Percentiles rank a stretch among this genome's conserved stretches.
Conservation (phyloP, 2,113 vertebrate genomes). For the Neomonachus schauinslandi region DNA sequence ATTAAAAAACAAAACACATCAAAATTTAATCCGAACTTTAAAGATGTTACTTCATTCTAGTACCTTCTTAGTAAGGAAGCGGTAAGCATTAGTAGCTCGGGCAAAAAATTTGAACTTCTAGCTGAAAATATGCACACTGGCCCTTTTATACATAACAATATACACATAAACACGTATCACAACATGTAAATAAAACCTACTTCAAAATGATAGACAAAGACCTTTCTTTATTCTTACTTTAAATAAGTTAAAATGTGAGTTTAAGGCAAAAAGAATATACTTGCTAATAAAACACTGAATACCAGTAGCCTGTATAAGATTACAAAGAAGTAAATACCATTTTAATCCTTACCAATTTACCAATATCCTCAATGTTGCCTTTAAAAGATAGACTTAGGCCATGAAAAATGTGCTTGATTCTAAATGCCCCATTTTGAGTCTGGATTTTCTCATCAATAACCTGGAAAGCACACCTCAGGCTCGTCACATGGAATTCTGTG, state of each 20-base stretch:
- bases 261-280: conserved; percentile 23
- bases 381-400: conserved; percentile 79
- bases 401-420: conserved; percentile 81
- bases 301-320: conserved; percentile 53
- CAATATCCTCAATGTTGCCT: conserved; percentile 76
- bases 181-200: neutral
- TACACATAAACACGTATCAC: neutral
- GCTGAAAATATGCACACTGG: neutral
- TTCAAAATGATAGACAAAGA: neutral
- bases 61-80: neutral
- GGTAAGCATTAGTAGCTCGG: neutral
- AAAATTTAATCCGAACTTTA: neutral
- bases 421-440: conserved; percentile 75
- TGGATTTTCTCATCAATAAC: conserved; percentile 84
- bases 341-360: conserved; percentile 81
- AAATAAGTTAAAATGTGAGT: neutral
- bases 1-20: conserved; percentile 33
- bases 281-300: conserved; percentile 33
- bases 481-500: conserved; percentile 68
- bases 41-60: neutral
- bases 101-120: neutral
- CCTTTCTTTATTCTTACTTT: neutral
- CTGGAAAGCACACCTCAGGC: conserved; percentile 70
- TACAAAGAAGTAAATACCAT: conserved; percentile 71
- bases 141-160: neutral